These are phyloP conservation scores for Gracilinanus agilis DNA, from an alignment of 2,113 vertebrate species.

Conservation along the genomic window DNA sequence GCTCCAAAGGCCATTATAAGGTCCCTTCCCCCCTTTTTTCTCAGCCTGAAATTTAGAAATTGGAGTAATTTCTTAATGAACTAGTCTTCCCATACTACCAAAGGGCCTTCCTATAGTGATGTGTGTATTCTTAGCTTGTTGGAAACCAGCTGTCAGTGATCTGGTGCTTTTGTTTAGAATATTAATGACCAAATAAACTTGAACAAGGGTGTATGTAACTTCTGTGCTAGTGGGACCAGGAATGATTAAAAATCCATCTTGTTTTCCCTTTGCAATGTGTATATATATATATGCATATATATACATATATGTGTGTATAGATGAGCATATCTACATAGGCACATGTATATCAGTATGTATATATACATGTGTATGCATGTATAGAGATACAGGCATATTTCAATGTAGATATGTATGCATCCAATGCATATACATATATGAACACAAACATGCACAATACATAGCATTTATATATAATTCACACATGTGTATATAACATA, in stretches of 20 bases:
- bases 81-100: slow-evolving; percentile 5
- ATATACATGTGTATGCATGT: not conserved
- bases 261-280: slow-evolving; percentile 44
- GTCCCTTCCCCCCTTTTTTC: slow-evolving; percentile 6
- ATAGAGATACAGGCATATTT: too few relatives aligned
- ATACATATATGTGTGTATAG: not conserved
- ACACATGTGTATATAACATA: not conserved
- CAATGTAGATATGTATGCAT: not conserved
- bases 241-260: slow-evolving; percentile 23
- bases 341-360: too few relatives aligned
- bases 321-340: too few relatives aligned
- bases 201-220: slow-evolving; percentile 47
- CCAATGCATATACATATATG: not conserved
- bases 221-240: slow-evolving; percentile 46
- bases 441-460: not conserved
- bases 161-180: slow-evolving; percentile 57
- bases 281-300: not conserved
- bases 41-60: slow-evolving; percentile 25
- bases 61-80: not conserved
- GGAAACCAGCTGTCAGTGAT: slow-evolving; percentile 48
- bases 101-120: slow-evolving; percentile 36
- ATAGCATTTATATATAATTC: not conserved
- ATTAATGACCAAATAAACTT: slow-evolving; percentile 46
- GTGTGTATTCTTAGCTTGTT: not conserved
- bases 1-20: not conserved